Percentiles rank a stretch among this genome's conserved stretches.
Conservation (phyloP, 1,140 invertebrate genomes). For the Bombyx mori region ASM3026992v2 NC_085116.1:12431501-12432000, state of each 20-base stretch:
- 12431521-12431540: too few relatives aligned
- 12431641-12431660: constrained; percentile 36
- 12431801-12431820: constrained; percentile 71
- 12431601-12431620: constrained; percentile 30
- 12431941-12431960: constrained; percentile 58
- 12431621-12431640: constrained; percentile 31
- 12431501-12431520: too few relatives aligned
- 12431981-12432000: constrained; percentile 17
- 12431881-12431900: constrained; percentile 70
- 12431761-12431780: constrained; percentile 69
- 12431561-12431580: not conserved
- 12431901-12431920: constrained; percentile 71
- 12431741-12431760: constrained; percentile 64
- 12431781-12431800: constrained; percentile 67
- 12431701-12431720: constrained; percentile 70
- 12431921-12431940: constrained; percentile 67
- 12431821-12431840: constrained; percentile 70
- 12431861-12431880: constrained; percentile 67
- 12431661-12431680: constrained; percentile 59
- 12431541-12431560: too few relatives aligned
- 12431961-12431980: constrained; percentile 44
- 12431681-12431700: constrained; percentile 63
- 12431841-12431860: constrained; percentile 65
- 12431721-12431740: constrained; percentile 65
- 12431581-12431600: constrained; percentile 15